Evolutionary conservation across 2,888 invertebrate species (phyloP).

Genomic region (Acronicta leporina): DNA sequence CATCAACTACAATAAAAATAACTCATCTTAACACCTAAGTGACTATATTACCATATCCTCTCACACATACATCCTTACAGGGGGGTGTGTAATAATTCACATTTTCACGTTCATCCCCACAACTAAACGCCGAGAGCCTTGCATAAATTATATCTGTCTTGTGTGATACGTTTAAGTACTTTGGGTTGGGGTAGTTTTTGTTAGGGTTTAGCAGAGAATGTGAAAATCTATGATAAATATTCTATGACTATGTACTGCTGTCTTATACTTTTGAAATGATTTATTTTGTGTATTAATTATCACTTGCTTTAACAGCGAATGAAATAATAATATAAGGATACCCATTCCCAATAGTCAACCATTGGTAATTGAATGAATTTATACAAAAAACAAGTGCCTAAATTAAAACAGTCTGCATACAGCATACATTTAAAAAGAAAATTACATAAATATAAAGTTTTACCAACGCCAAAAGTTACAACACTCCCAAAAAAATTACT

Average conservation of each 20-base stretch:
- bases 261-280: too few relatives aligned
- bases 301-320: too few relatives aligned
- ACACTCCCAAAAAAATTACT: constrained; percentile 24
- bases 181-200: constrained; percentile 15
- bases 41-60: constrained; percentile 25
- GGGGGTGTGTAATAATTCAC: constrained; percentile 53
- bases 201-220: neutral
- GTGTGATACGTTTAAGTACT: constrained; percentile 44
- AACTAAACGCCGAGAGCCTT: constrained; percentile 47
- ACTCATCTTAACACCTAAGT: constrained; percentile 4
- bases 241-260: too few relatives aligned
- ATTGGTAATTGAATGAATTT: too few relatives aligned
- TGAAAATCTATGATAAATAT: too few relatives aligned
- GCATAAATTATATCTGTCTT: constrained; percentile 61
- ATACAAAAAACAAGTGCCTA: too few relatives aligned
- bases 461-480: neutral
- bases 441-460: neutral
- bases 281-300: too few relatives aligned
- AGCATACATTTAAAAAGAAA: neutral
- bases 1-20: constrained; percentile 3
- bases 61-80: constrained; percentile 12
- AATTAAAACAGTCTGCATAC: too few relatives aligned
- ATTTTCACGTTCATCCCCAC: constrained; percentile 43
- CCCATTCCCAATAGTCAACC: too few relatives aligned
- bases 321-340: too few relatives aligned